Percentiles rank a stretch among this genome's conserved stretches.
Evolutionary conservation across 2,888 invertebrate species (phyloP).

Genomic region (Campoletis raptor): DNA sequence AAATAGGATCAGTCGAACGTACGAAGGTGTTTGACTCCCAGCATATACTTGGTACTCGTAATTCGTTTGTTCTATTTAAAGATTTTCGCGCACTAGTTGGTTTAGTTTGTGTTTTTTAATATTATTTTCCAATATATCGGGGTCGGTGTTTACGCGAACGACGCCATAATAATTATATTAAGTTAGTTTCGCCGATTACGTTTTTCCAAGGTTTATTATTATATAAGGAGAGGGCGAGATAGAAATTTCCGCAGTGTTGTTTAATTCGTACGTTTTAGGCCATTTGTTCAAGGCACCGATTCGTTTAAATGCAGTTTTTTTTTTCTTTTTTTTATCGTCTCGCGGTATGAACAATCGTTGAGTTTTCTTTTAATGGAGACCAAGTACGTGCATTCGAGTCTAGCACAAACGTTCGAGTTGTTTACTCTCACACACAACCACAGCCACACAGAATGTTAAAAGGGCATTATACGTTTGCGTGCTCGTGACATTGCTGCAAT

Average conservation of each 20-base stretch:
- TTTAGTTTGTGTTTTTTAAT: conserved; percentile 10
- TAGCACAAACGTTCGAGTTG: conserved; percentile 21
- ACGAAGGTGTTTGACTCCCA: conserved; percentile 45
- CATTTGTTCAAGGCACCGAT: conserved; percentile 31
- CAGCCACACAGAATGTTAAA: conserved; percentile 39
- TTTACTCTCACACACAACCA: not conserved
- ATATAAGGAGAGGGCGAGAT: not conserved
- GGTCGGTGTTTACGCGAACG: conserved; percentile 40
- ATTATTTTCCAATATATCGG: conserved; percentile 11
- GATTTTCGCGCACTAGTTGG: conserved; percentile 7
- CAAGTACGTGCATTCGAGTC: conserved; percentile 65
- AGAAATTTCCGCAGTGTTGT: not conserved
- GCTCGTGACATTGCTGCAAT: conserved; percentile 48
- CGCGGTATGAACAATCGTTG: conserved; percentile 21
- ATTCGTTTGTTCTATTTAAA: conserved; percentile 19
- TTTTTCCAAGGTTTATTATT: conserved; percentile 39
- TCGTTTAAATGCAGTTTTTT: conserved; percentile 12
- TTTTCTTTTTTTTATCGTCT: conserved; percentile 42
- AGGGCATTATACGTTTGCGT: conserved; percentile 54
- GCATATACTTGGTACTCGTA: conserved; percentile 36
- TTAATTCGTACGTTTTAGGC: conserved; percentile 24
- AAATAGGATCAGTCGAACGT: conserved; percentile 69
- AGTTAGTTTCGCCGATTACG: conserved; percentile 29
- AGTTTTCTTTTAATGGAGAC: conserved; percentile 51
- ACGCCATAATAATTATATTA: conserved; percentile 22